These are phyloP conservation scores for Phrynocephalus versicolor DNA, from an alignment of 2,113 vertebrate species.

Conservation along the genomic window DNA sequence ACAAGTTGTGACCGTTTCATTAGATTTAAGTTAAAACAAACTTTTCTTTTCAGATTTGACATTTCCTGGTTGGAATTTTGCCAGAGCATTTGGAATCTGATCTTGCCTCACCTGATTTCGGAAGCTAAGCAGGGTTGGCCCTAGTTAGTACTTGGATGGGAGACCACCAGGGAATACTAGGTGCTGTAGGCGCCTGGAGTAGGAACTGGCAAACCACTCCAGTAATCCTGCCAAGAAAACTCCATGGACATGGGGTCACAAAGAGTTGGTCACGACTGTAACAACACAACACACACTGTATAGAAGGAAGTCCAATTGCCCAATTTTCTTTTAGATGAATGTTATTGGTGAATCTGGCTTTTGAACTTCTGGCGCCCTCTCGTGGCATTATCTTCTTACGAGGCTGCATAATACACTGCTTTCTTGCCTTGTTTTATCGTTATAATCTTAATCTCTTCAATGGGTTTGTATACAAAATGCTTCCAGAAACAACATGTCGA, in stretches of 20 bases:
- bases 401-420: background rate
- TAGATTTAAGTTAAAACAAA: background rate
- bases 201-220: no score
- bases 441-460: background rate
- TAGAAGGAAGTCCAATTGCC: background rate
- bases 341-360: background rate
- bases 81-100: background rate
- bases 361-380: slow-evolving; percentile 55
- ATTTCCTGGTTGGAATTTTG: background rate
- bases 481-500: background rate
- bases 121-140: no score
- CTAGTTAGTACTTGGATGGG: no score
- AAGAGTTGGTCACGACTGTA: no score
- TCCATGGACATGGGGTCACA: no score
- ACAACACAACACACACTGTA: no score
- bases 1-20: background rate
- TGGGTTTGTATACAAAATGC: background rate
- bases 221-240: no score
- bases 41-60: background rate
- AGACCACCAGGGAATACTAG: no score
- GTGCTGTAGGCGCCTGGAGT: no score
- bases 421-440: background rate
- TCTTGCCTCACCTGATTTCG: no score
- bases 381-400: slow-evolving; percentile 24
- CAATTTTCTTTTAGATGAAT: background rate